A percentile compares a stretch with the other conserved stretches of the same genome.
These are phyloP conservation scores for Procambarus virginalis DNA, from an alignment of 1,140 invertebrate genomes.

Conservation along the genomic window DNA sequence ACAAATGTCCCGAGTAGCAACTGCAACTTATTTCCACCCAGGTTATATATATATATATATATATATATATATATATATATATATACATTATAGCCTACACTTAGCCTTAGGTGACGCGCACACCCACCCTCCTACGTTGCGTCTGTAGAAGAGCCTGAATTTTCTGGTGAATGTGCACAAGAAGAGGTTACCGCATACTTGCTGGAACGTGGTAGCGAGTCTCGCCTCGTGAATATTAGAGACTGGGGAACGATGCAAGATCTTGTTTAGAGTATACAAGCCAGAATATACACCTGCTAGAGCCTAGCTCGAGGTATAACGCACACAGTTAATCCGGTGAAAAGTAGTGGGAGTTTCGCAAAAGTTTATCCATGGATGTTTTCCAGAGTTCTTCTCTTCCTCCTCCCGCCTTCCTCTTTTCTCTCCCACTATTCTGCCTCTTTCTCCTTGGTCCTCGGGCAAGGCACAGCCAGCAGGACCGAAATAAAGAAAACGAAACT, in stretches of 20 bases:
- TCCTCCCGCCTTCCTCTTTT: background rate
- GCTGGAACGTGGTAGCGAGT: background rate
- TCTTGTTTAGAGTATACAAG: conserved; percentile 7
- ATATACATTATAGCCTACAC: too few species aligned
- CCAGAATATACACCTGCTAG: conserved; percentile 1
- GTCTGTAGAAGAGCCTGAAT: background rate
- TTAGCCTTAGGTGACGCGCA: too few species aligned
- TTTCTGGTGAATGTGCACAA: background rate
- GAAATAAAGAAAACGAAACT: too few species aligned
- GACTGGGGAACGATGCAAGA: background rate
- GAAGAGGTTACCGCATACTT: background rate
- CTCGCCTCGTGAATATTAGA: background rate
- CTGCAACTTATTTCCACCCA: background rate
- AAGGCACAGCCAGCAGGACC: too few species aligned
- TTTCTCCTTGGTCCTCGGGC: too few species aligned
- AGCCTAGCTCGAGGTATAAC: background rate
- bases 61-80: too few species aligned
- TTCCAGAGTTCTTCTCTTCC: background rate
- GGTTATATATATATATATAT: background rate
- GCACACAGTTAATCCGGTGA: background rate
- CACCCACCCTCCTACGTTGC: background rate
- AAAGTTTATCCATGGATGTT: background rate
- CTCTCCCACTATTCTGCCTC: too few species aligned
- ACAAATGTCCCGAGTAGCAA: too few species aligned
- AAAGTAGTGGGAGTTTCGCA: background rate